Conservation (phyloP, 30 jellyfish, hydroid and myxozoan genomes). For the Turritopsis rubra region DNA sequence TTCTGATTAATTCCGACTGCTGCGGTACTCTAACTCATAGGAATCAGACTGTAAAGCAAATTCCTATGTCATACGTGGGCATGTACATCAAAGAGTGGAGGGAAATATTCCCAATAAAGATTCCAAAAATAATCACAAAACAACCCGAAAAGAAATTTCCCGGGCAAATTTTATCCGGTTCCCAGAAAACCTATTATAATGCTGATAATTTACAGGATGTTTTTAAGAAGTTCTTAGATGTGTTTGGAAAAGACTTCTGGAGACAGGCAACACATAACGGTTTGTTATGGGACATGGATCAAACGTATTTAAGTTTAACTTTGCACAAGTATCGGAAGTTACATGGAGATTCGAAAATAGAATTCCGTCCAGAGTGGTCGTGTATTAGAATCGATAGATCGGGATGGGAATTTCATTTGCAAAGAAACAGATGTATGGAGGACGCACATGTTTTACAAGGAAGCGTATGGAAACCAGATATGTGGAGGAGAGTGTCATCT, state of each 20-base stretch:
- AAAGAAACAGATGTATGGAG: not conserved
- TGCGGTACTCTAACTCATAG: not conserved
- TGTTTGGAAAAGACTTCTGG: not conserved
- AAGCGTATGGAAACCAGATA: not conserved
- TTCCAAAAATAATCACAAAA: not conserved
- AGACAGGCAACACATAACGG: not conserved
- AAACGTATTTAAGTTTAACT: not conserved
- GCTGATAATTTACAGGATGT: not conserved
- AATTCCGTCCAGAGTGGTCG: not conserved
- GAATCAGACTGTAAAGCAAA: not conserved
- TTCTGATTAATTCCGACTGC: not conserved
- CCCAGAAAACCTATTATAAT: not conserved
- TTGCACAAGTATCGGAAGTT: not conserved
- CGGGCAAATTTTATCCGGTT: not conserved
- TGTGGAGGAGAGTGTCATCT: not conserved
- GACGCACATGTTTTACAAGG: not conserved
- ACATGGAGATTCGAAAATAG: not conserved
- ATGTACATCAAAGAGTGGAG: not conserved
- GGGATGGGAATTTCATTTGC: not conserved
- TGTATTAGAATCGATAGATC: not conserved
- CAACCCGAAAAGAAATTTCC: not conserved
- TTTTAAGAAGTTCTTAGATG: not conserved
- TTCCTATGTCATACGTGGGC: constrained; percentile 12
- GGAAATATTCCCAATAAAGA: not conserved
- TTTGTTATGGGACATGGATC: not conserved